Evolutionary conservation across 2,113 vertebrate species (phyloP).

Genomic region (Rhinopomastus cyanomelas): DNA sequence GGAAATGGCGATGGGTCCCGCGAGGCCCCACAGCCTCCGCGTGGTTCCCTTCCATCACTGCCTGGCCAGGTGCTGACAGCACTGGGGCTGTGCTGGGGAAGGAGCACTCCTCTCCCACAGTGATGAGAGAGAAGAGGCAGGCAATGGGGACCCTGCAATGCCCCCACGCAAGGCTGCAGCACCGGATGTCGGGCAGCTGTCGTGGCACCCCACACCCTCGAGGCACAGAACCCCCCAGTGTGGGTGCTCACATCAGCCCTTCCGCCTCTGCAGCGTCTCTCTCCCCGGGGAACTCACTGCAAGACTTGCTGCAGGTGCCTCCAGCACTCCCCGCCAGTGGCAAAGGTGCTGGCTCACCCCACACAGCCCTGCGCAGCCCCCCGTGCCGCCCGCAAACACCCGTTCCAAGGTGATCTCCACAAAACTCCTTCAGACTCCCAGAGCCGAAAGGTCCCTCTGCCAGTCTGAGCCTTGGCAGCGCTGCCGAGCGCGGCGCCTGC

Average conservation of each 20-base stretch:
- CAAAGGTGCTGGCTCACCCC: neutral
- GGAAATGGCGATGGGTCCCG: neutral
- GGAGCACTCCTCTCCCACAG: neutral
- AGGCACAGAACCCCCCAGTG: neutral
- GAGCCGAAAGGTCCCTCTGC: neutral
- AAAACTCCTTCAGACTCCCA: neutral
- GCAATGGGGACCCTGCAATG: neutral
- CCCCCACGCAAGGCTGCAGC: neutral
- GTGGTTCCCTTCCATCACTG: slow-evolving; percentile 14
- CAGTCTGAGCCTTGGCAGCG: neutral
- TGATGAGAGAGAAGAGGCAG: neutral
- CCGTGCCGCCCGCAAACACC: neutral
- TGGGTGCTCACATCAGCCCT: neutral
- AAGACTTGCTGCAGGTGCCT: neutral
- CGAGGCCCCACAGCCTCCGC: neutral
- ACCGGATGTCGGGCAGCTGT: neutral
- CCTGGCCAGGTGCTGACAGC: neutral
- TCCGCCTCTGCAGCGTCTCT: neutral
- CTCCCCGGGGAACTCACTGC: neutral
- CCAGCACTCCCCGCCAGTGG: neutral
- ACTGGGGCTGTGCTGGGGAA: neutral
- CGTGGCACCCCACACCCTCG: rapidly evolving
- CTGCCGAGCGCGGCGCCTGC: neutral
- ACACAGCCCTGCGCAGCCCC: neutral
- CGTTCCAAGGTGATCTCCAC: neutral